A percentile compares a stretch with the other conserved stretches of the same genome.
These are phyloP conservation scores for Diloba caeruleocephala DNA, from an alignment of 2,888 invertebrate genomes.

Conservation along the genomic window DNA sequence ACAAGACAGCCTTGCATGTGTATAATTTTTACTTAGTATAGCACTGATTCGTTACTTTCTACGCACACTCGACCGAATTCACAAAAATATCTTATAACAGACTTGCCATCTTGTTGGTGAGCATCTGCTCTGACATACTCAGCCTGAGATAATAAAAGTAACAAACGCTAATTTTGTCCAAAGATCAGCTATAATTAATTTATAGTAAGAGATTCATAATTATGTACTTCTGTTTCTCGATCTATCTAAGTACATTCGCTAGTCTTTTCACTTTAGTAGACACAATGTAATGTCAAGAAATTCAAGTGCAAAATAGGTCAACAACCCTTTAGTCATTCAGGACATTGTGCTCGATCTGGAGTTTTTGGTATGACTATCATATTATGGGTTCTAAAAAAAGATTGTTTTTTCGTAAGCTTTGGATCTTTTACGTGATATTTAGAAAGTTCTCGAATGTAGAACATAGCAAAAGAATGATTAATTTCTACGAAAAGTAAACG, in stretches of 20 bases:
- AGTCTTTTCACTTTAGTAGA: conserved; percentile 14
- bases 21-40: conserved; percentile 10
- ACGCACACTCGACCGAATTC: conserved; percentile 36
- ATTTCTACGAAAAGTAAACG: too few relatives aligned
- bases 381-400: too few relatives aligned
- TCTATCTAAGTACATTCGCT: background rate
- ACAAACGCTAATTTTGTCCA: conserved; percentile 4
- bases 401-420: too few relatives aligned
- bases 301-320: conserved; percentile 25
- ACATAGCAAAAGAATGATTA: too few relatives aligned
- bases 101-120: conserved; percentile 29
- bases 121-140: conserved; percentile 4
- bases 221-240: conserved; percentile 7
- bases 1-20: conserved; percentile 1
- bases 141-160: conserved; percentile 22
- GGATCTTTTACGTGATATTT: too few relatives aligned
- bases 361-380: too few relatives aligned
- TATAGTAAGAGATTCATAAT: background rate
- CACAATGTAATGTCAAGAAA: conserved; percentile 22
- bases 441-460: too few relatives aligned
- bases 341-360: too few relatives aligned
- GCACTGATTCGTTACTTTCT: conserved; percentile 36
- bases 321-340: too few relatives aligned
- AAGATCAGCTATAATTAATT: background rate
- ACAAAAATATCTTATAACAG: conserved; percentile 55